phyloP scores from a whole-genome alignment of 2,888 invertebrate genomes.

The Eupithecia vulgata region DNA sequence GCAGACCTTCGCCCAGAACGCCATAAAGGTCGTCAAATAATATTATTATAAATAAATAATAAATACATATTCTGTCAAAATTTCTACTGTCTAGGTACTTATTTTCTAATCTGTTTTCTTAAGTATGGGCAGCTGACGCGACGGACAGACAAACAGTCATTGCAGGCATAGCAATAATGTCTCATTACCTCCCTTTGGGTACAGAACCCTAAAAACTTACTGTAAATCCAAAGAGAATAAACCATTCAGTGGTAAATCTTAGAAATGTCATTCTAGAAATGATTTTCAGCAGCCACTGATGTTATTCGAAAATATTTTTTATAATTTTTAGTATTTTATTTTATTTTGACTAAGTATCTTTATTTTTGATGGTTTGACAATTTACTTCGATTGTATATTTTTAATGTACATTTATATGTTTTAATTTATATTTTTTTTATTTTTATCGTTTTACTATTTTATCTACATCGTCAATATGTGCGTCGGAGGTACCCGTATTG shows the following conservation, averaged over 20 bases:
- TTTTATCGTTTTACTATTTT: slow-evolving; percentile 9
- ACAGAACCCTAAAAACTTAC: not conserved
- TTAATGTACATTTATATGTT: not conserved
- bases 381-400: not conserved
- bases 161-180: not conserved
- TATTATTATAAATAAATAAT: too few species aligned
- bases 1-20: too few species aligned
- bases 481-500: not conserved
- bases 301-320: not conserved
- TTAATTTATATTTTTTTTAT: slow-evolving; percentile 15
- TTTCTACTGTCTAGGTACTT: too few species aligned
- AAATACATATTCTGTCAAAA: too few species aligned
- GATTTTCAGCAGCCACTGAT: not conserved
- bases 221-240: too few species aligned
- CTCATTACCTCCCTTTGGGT: not conserved
- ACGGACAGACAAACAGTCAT: not conserved
- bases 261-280: not conserved
- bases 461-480: slow-evolving; percentile 16
- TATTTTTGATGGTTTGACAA: slow-evolving; percentile 4
- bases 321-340: not conserved
- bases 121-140: too few species aligned
- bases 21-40: too few species aligned
- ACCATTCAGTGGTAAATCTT: not conserved
- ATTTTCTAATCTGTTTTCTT: too few species aligned
- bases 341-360: not conserved